Evolutionary conservation across 2,888 invertebrate species (phyloP).

Genomic region (Acrocyrtus sp.): DNA sequence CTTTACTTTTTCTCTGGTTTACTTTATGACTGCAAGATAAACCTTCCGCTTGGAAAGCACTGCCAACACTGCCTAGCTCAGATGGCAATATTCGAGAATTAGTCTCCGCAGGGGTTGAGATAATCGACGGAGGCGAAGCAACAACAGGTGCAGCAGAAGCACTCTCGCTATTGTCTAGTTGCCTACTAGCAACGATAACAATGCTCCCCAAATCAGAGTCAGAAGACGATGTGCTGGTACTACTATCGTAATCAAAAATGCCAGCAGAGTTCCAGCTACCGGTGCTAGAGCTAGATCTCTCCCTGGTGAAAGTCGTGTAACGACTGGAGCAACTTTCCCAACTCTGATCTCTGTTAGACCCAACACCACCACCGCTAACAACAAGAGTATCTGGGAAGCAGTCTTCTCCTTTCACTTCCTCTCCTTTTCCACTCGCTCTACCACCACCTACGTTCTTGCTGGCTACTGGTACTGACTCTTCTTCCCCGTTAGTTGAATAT

Average conservation of each 20-base stretch:
- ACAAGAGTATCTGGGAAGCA: too few relatives aligned
- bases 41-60: too few relatives aligned
- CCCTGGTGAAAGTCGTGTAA: slow-evolving; percentile 38
- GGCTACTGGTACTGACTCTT: neutral
- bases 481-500: neutral
- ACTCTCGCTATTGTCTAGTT: neutral
- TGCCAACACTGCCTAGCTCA: neutral
- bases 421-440: neutral
- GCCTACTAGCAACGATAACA: neutral
- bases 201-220: slow-evolving; percentile 1
- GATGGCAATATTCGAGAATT: neutral
- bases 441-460: neutral
- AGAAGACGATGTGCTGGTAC: neutral
- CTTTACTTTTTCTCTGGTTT: slow-evolving; percentile 37
- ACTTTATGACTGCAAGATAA: slow-evolving; percentile 35
- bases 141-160: slow-evolving; percentile 34
- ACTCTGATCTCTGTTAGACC: slow-evolving; percentile 27
- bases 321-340: slow-evolving; percentile 32
- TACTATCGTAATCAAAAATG: neutral
- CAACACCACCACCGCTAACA: too few relatives aligned
- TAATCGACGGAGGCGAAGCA: neutral
- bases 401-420: neutral
- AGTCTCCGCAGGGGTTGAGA: neutral
- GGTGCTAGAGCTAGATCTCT: slow-evolving; percentile 5
- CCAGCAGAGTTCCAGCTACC: neutral